Percentiles rank a stretch among this genome's conserved stretches.
These are phyloP conservation scores for Sapayoa aenigma DNA, from an alignment of 2,113 vertebrate genomes.

Conservation along the genomic window DNA sequence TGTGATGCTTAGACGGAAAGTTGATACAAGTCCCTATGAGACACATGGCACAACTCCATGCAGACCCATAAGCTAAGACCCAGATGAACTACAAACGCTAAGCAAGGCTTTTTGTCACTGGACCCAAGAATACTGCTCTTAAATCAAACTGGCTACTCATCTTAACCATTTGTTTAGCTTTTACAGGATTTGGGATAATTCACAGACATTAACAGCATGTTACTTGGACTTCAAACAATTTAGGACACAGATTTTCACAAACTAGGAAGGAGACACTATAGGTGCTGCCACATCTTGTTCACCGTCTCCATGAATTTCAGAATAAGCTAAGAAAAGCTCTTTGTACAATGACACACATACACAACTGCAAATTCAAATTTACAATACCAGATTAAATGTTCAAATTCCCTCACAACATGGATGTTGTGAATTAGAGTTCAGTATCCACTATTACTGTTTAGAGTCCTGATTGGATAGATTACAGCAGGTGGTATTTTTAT, in stretches of 20 bases:
- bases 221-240: background rate
- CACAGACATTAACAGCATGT: background rate
- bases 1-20: background rate
- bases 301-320: background rate
- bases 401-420: background rate
- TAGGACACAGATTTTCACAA: background rate
- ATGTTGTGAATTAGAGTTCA: background rate
- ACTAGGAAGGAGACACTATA: background rate
- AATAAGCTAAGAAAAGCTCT: background rate
- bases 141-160: background rate
- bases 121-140: background rate
- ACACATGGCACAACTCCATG: background rate
- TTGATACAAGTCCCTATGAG: fast-evolving
- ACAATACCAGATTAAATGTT: background rate
- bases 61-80: background rate
- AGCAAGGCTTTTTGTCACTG: background rate
- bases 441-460: background rate
- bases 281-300: background rate
- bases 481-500: background rate
- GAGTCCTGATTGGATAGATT: background rate
- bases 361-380: background rate
- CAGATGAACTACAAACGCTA: background rate
- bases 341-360: background rate
- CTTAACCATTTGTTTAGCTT: background rate
- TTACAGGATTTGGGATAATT: background rate